Evolutionary conservation across 2,888 invertebrate genomes (phyloP).

Genomic region (Eulithis prunata): DNA sequence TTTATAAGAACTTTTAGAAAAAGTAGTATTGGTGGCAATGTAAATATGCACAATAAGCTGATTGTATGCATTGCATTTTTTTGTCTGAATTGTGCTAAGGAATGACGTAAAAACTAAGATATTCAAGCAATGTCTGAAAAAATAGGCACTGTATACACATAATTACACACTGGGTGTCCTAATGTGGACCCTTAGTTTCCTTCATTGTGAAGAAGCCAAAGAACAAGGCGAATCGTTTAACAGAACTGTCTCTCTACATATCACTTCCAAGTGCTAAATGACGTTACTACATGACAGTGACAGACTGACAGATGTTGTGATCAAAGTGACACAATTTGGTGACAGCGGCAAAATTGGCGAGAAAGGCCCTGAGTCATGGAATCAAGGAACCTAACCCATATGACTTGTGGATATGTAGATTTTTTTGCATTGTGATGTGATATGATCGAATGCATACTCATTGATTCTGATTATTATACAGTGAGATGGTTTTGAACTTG

Average conservation of each 20-base stretch:
- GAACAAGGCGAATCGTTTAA: slow-evolving; percentile 10
- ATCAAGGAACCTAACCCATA: slow-evolving; percentile 18
- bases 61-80: no score
- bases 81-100: no score
- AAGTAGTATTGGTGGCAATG: neutral
- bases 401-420: slow-evolving; percentile 28
- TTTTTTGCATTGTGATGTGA: slow-evolving; percentile 29
- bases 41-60: no score
- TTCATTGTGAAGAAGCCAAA: neutral
- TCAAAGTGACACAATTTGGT: slow-evolving; percentile 27
- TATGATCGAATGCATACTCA: neutral
- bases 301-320: slow-evolving; percentile 27
- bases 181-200: no score
- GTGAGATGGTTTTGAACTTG: neutral
- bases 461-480: neutral
- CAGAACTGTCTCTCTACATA: slow-evolving; percentile 1
- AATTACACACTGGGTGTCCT: no score
- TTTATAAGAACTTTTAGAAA: slow-evolving; percentile 18
- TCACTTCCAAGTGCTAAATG: neutral
- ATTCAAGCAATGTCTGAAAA: no score
- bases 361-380: slow-evolving; percentile 28
- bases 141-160: no score
- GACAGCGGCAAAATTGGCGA: slow-evolving; percentile 10
- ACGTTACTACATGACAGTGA: slow-evolving; percentile 15
- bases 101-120: no score